Conservation (phyloP, 2,888 invertebrate genomes). For the Atethmia centrago region DNA sequence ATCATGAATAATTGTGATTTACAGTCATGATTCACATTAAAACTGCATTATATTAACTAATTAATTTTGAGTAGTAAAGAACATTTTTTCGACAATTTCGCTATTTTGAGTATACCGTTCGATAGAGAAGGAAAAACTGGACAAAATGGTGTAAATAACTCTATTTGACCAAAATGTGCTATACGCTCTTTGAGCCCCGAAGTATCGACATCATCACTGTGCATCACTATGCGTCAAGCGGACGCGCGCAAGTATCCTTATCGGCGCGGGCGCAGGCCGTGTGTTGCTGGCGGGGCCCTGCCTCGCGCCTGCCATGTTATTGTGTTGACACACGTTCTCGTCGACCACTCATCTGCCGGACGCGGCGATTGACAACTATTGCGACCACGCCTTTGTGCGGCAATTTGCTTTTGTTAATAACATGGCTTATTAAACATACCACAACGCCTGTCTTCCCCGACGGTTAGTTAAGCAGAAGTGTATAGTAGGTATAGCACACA, state of each 20-base stretch:
- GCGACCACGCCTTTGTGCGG: conserved; percentile 14
- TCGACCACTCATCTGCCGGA: conserved; percentile 15
- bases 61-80: no score
- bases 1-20: no score
- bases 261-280: not conserved
- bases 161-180: no score
- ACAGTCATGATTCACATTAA: no score
- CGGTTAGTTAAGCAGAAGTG: no score
- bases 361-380: conserved; percentile 3
- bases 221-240: conserved; percentile 1
- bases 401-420: not conserved
- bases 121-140: no score
- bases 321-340: conserved; percentile 18
- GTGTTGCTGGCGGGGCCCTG: not conserved
- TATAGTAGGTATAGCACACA: not conserved
- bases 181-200: no score
- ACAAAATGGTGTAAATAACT: no score
- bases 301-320: not conserved
- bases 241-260: conserved; percentile 13
- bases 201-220: not conserved
- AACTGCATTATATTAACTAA: no score
- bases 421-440: not conserved
- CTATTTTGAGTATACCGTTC: no score
- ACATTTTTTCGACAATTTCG: no score
- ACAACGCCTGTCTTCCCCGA: not conserved